These are phyloP conservation scores for Aphrocallistes beatrix DNA, from an alignment of 37 sponge, comb jelly and placozoan genomes.

Conservation along the genomic window DNA sequence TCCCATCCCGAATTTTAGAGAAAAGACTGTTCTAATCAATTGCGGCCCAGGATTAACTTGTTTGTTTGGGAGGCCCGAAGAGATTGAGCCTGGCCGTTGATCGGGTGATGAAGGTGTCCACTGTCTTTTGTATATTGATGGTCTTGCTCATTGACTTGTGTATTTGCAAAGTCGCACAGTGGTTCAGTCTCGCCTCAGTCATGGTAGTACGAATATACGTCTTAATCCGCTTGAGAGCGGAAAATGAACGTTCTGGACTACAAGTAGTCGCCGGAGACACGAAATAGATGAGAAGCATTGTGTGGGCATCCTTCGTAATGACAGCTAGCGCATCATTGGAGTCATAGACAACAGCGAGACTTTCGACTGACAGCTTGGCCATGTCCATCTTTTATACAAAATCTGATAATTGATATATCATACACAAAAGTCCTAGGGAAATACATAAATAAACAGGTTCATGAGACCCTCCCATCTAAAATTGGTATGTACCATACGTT, in stretches of 20 bases:
- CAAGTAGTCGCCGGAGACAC: slow-evolving; percentile 9
- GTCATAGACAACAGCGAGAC: slow-evolving; percentile 7
- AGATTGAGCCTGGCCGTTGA: slow-evolving; percentile 14
- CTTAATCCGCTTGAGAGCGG: slow-evolving; percentile 12
- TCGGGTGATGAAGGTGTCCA: slow-evolving; percentile 18
- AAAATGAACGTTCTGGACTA: neutral
- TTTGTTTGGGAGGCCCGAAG: neutral
- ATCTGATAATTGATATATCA: too few species aligned
- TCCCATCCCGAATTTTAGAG: too few species aligned
- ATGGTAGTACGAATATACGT: slow-evolving; percentile 3
- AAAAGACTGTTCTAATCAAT: too few species aligned
- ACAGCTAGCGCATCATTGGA: slow-evolving; percentile 12
- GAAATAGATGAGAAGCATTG: slow-evolving; percentile 4
- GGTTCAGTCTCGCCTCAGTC: slow-evolving; percentile 14
- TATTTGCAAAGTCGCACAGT: neutral
- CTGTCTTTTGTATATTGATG: slow-evolving; percentile 14
- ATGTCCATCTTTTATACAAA: too few species aligned
- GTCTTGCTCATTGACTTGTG: neutral
- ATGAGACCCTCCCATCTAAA: too few species aligned
- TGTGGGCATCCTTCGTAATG: slow-evolving; percentile 7
- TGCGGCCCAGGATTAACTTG: neutral
- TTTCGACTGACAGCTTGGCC: slow-evolving; percentile 15
- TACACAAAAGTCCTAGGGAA: too few species aligned
- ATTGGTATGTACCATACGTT: too few species aligned
- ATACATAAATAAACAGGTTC: too few species aligned